These are phyloP conservation scores for Lithobius niger DNA, from an alignment of 1,140 invertebrate species.

Conservation along the genomic window DNA sequence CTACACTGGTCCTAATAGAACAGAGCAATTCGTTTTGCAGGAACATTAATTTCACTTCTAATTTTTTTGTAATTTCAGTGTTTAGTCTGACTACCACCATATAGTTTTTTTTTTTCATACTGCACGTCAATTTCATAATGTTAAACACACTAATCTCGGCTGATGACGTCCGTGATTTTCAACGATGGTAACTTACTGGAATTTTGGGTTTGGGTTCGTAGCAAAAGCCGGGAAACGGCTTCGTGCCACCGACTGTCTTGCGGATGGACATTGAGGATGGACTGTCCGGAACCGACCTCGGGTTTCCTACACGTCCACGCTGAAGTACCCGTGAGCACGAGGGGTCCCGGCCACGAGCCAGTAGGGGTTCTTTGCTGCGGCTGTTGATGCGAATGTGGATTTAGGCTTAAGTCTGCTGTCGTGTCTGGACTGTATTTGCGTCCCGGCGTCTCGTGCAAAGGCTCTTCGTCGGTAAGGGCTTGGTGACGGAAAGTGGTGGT, in stretches of 20 bases:
- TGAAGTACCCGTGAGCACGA: not conserved
- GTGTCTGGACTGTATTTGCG: conserved; percentile 2
- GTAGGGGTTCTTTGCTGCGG: not conserved
- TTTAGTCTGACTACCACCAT: no score
- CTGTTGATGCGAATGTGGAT: not conserved
- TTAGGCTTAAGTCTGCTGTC: not conserved
- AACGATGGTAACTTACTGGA: no score
- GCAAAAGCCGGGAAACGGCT: not conserved
- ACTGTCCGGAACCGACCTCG: no score
- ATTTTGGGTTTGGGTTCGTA: not conserved
- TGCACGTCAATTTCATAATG: no score
- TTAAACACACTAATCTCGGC: no score
- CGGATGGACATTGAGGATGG: not conserved
- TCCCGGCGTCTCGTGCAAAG: not conserved
- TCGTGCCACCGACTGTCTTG: not conserved
- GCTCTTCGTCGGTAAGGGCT: not conserved
- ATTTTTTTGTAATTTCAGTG: no score
- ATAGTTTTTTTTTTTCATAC: no score
- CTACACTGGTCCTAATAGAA: no score
- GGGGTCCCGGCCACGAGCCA: not conserved
- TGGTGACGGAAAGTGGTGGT: not conserved
- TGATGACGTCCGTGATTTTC: no score
- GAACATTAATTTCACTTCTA: no score
- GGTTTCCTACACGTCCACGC: not conserved
- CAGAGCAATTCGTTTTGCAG: no score